Evolutionary conservation across 30 jellyfish, hydroid and myxozoan species (phyloP), one percentile per base, ranked within the genome.

Genomic region (Aurelia aurita): DNA sequence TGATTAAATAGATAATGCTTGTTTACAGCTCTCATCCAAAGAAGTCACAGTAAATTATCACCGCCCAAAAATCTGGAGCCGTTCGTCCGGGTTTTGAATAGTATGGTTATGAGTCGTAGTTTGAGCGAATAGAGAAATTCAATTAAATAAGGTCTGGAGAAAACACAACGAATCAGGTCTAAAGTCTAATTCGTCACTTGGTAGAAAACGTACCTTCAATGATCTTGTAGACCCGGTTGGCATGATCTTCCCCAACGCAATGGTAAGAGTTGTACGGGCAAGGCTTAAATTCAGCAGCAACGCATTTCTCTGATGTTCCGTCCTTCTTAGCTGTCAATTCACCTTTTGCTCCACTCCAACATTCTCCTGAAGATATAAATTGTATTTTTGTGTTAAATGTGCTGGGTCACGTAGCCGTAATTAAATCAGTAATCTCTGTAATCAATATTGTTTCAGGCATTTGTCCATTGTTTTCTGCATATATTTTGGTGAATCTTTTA

Each of bases 181-280:
- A 0, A 34, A 0, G 46, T 34, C 46, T 34, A 3, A 5, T 2
- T 31, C 2, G 43, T 39, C 14, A 5, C 51, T 39, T 39, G 51
- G 15, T 5, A 39, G 9, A 39, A 14, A 46, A 85, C 95, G 35
- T 61, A 87, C 96, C 76, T 51, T 67, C 68, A 14, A 74, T 80
- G 29, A 90, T 61, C 60, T 49, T 45, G 88, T 90, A 90, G 19
- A 84, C 87, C 1, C 71, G 16, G 74, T 82, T 82, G 3, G 95
- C 73, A 22, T 82, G 80, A 46, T 66, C 97, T 62, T 82, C 18
- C 14, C 97, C 97, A 20, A 75, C 97, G 21, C 97, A 90, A 69
- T 77, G 95, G 90, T 72, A 90, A 8, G 97, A 82, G 61, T 90
- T 90, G 64, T 53, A 90, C 0, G 91, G 92, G 58, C 97, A 90